Conservation (phyloP, 2,113 vertebrate species). For the Rhombomys opimus region DNA sequence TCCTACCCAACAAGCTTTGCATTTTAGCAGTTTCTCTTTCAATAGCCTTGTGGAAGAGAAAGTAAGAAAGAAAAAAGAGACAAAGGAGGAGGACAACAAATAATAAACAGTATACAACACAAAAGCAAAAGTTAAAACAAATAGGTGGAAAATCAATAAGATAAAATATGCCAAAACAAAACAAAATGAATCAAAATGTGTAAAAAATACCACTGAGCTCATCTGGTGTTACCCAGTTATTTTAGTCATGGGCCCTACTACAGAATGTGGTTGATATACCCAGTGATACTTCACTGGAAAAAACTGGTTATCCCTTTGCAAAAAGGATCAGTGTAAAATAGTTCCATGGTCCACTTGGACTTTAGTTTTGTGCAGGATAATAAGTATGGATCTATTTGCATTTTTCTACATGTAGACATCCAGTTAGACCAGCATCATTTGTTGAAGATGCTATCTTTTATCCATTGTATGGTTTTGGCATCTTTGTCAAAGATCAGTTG, state of each 20-base stretch:
- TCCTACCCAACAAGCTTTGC: background rate
- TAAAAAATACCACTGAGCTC: background rate
- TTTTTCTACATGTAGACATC: too few species aligned
- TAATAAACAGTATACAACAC: background rate
- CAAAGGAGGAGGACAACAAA: background rate
- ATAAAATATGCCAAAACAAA: background rate
- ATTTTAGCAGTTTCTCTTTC: background rate
- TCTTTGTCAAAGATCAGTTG: too few species aligned
- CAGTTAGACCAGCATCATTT: too few species aligned
- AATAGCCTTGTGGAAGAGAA: background rate
- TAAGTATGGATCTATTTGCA: too few species aligned
- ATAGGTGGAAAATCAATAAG: background rate
- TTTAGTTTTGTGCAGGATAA: too few species aligned
- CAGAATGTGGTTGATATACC: background rate
- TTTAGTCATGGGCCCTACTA: background rate
- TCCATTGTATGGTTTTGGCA: too few species aligned
- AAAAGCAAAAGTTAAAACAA: background rate
- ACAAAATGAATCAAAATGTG: background rate
- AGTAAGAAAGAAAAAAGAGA: background rate
- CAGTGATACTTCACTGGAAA: too few species aligned
- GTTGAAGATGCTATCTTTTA: too few species aligned
- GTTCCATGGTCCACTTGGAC: too few species aligned
- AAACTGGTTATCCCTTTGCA: background rate
- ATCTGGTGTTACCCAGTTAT: background rate
- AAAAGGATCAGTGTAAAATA: background rate